phyloP scores from a whole-genome alignment of 2,888 invertebrate species.

The Amblyteles armatorius region DNA sequence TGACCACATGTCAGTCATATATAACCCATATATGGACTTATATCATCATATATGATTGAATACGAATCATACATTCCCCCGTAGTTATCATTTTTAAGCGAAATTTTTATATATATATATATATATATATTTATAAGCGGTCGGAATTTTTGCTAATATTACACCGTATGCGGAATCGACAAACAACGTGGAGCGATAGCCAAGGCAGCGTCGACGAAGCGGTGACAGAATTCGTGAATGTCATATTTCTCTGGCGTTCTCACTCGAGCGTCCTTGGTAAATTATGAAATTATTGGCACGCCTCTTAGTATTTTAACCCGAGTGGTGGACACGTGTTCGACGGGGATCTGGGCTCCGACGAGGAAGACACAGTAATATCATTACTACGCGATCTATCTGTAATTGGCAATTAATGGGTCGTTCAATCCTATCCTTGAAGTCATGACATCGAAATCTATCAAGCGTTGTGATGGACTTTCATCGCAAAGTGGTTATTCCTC shows the following conservation, averaged over 20 bases:
- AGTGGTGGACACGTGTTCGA: constrained; percentile 52
- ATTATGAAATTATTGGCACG: constrained; percentile 70
- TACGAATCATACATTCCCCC: no score
- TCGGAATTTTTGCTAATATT: constrained; percentile 60
- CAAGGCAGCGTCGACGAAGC: constrained; percentile 27
- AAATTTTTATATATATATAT: not conserved
- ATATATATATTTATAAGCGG: not conserved
- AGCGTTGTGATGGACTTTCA: not conserved
- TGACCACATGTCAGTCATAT: not conserved
- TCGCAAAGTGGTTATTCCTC: not conserved
- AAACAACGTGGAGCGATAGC: constrained; percentile 11
- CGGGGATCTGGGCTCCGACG: constrained; percentile 3
- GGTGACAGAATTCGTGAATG: constrained; percentile 43
- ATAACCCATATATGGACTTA: no score
- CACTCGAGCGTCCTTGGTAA: constrained; percentile 53
- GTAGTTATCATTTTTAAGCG: no score
- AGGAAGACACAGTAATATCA: constrained; percentile 23
- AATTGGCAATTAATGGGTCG: not conserved
- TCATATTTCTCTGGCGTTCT: constrained; percentile 35
- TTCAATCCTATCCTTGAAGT: not conserved
- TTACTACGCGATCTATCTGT: not conserved
- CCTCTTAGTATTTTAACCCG: constrained; percentile 64
- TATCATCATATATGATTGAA: not conserved
- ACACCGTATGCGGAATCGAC: constrained; percentile 39
- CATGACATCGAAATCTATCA: not conserved